phyloP scores from a whole-genome alignment of 2,888 invertebrate species.

The Caenorhabditis sp. region DNA sequence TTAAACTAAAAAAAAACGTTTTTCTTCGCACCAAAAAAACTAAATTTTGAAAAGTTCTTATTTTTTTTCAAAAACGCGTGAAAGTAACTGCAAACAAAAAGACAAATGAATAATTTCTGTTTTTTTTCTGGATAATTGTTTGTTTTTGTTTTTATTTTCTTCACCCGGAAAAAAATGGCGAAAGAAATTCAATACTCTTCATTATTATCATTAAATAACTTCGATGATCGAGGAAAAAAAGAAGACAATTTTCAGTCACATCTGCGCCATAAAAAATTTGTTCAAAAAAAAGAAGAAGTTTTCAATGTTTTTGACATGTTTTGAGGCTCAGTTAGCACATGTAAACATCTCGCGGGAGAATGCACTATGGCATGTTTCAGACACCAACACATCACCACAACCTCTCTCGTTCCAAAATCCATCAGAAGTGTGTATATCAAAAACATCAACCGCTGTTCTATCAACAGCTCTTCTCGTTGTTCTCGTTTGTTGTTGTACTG shows the following conservation, averaged over 20 bases:
- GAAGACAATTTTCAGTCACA: neutral
- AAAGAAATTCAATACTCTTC: neutral
- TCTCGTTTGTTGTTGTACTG: conserved; percentile 17
- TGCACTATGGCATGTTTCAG: no score
- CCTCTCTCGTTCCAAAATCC: conserved; percentile 30
- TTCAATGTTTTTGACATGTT: no score
- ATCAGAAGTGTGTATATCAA: conserved; percentile 37
- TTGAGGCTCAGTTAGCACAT: no score
- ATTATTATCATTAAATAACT: neutral
- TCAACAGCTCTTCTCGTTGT: conserved; percentile 24
- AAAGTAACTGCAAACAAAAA: neutral
- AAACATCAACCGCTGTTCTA: conserved; percentile 22
- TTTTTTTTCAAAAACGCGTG: neutral
- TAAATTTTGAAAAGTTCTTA: no score
- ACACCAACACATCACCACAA: conserved; percentile 30
- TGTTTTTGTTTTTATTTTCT: neutral
- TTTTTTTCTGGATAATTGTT: neutral
- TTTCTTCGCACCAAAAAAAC: no score
- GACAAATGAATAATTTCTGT: neutral
- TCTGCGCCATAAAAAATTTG: neutral
- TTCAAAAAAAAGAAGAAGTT: neutral
- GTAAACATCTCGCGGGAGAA: no score
- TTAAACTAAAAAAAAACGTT: no score
- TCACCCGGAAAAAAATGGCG: neutral
- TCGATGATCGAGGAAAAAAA: neutral